Evolutionary conservation across 2,797 vertebrate genomes (phyloP).

Genomic region (Channa striata): DNA sequence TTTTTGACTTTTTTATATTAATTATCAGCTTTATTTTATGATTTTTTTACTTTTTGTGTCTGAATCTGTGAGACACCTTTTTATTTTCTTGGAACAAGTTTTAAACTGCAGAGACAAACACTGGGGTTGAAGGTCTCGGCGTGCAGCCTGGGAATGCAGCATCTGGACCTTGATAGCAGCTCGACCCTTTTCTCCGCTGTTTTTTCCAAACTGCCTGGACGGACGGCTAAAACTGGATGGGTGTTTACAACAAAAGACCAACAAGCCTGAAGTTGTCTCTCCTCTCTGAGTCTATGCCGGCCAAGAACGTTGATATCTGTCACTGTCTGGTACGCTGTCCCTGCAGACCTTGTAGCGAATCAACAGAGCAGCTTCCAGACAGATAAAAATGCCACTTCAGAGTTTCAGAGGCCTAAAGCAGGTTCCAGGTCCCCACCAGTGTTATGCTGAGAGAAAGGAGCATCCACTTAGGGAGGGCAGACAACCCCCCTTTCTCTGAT

Average conservation of each 20-base stretch:
- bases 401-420: slow-evolving; percentile 54
- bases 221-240: slow-evolving; percentile 24
- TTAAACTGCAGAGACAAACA: slow-evolving; percentile 2
- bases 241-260: slow-evolving; percentile 49
- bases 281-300: slow-evolving; percentile 6
- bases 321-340: slow-evolving; percentile 57
- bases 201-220: slow-evolving; percentile 25
- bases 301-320: slow-evolving; percentile 67
- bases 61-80: background rate
- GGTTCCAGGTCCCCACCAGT: slow-evolving; percentile 61
- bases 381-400: slow-evolving; percentile 73
- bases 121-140: slow-evolving; percentile 64
- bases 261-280: slow-evolving; percentile 40
- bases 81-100: slow-evolving; percentile 28
- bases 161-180: slow-evolving; percentile 75
- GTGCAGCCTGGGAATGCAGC: slow-evolving; percentile 77
- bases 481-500: slow-evolving; percentile 57
- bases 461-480: slow-evolving; percentile 71
- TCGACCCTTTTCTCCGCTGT: slow-evolving; percentile 31
- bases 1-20: background rate
- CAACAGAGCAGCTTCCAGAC: slow-evolving; percentile 71
- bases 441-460: slow-evolving; percentile 72
- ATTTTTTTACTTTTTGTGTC: slow-evolving; percentile 11
- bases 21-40: background rate
- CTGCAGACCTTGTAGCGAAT: slow-evolving; percentile 71